phyloP scores from a whole-genome alignment of 2,888 invertebrate genomes.

The Acrobasis consociella region DNA sequence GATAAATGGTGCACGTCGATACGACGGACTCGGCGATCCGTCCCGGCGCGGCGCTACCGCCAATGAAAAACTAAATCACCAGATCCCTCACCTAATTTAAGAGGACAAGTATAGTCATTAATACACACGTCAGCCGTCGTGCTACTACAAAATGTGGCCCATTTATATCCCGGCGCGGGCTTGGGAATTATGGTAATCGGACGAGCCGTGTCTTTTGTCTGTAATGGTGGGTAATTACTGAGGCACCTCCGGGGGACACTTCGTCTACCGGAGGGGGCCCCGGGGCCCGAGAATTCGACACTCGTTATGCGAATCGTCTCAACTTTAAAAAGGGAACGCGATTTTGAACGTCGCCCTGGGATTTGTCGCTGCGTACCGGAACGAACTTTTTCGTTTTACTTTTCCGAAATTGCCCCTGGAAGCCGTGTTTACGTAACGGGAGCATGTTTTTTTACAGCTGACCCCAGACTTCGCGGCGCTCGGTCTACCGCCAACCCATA shows the following conservation, averaged over 20 bases:
- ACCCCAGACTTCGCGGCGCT: constrained; percentile 48
- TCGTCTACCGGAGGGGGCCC: constrained; percentile 65
- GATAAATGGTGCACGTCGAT: constrained; percentile 40
- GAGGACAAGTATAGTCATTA: constrained; percentile 81
- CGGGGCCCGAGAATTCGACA: constrained; percentile 75
- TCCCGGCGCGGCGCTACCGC: constrained; percentile 46
- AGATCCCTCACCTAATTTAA: constrained; percentile 79
- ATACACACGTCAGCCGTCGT: constrained; percentile 80
- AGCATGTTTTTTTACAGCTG: constrained; percentile 47
- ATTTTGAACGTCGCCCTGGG: constrained; percentile 74
- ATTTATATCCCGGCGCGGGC: constrained; percentile 77
- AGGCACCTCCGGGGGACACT: constrained; percentile 77
- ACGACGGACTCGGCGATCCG: constrained; percentile 38
- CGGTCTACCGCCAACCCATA: constrained; percentile 49
- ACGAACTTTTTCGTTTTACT: constrained; percentile 57
- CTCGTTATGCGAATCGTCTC: constrained; percentile 81
- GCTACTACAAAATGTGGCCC: constrained; percentile 81
- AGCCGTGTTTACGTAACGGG: constrained; percentile 46
- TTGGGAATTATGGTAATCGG: constrained; percentile 82
- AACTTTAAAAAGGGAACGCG: constrained; percentile 80
- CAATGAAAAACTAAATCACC: constrained; percentile 80
- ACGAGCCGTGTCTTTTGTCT: constrained; percentile 81
- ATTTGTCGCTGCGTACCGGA: constrained; percentile 60
- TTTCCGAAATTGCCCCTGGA: constrained; percentile 53
- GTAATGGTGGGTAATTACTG: constrained; percentile 81